Percentiles rank a stretch among this genome's conserved stretches.
These are phyloP conservation scores for Palaemon carinicauda DNA, from an alignment of 1,140 invertebrate species.

Conservation along the genomic window DNA sequence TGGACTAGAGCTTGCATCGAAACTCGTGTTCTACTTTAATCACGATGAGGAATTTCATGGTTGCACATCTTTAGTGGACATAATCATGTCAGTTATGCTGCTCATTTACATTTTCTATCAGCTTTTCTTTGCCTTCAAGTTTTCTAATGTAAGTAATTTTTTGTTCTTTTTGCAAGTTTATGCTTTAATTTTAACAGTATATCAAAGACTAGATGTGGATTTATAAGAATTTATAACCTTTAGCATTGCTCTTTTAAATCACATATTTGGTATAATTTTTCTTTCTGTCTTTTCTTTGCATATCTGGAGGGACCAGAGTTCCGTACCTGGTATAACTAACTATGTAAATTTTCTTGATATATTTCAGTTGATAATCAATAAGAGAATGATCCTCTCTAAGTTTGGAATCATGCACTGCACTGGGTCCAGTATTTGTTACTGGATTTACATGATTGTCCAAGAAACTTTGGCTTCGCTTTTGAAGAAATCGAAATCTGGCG, in stretches of 20 bases:
- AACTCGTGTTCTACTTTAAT: slow-evolving; percentile 70
- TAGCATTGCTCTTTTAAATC: too few species aligned
- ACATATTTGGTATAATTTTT: too few species aligned
- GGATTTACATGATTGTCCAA: slow-evolving; percentile 76
- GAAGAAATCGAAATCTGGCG: slow-evolving; percentile 15
- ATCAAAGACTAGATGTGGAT: too few species aligned
- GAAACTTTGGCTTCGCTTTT: slow-evolving; percentile 70
- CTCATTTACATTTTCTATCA: slow-evolving; percentile 76
- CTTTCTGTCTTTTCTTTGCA: too few species aligned
- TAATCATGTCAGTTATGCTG: slow-evolving; percentile 71
- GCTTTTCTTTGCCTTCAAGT: slow-evolving; percentile 80
- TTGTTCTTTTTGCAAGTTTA: too few species aligned
- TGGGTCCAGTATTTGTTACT: slow-evolving; percentile 76
- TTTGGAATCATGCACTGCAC: slow-evolving; percentile 80
- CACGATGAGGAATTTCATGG: slow-evolving; percentile 65
- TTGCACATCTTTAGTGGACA: slow-evolving; percentile 67
- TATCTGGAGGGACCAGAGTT: too few species aligned
- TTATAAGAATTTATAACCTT: too few species aligned
- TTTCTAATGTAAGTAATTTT: slow-evolving; percentile 76
- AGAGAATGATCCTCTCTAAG: slow-evolving; percentile 69
- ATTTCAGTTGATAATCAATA: slow-evolving; percentile 72
- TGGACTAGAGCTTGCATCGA: slow-evolving; percentile 72
- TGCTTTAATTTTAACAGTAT: too few species aligned
- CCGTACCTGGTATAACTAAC: neutral
- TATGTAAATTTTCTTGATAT: neutral